These are phyloP conservation scores for Drosophila merina DNA, from an alignment of 2,888 invertebrate genomes.

Conservation along the genomic window DNA sequence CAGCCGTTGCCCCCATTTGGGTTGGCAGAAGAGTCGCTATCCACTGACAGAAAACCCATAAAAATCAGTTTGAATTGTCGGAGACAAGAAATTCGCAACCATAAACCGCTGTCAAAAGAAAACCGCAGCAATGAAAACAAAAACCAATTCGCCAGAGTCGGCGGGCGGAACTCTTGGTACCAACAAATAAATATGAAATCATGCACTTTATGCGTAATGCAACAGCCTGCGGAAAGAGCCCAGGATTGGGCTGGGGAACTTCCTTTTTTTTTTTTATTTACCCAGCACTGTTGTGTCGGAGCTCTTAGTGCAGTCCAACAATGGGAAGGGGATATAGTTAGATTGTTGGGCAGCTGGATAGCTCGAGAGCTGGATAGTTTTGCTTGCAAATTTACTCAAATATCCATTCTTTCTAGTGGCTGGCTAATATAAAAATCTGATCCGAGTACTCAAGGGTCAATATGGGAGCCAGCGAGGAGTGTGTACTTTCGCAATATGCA, in stretches of 20 bases:
- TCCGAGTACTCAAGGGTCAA: slow-evolving; percentile 1
- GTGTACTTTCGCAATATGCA: background rate
- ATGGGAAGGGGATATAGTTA: slow-evolving; percentile 5
- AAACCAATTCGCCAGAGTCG: slow-evolving; percentile 45
- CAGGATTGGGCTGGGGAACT: background rate
- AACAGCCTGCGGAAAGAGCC: slow-evolving; percentile 28
- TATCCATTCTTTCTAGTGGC: slow-evolving; percentile 1
- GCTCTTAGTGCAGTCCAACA: slow-evolving; percentile 9
- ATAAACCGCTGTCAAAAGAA: slow-evolving; percentile 40
- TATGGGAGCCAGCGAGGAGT: background rate
- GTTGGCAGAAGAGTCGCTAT: slow-evolving; percentile 14
- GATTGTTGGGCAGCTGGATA: slow-evolving; percentile 5
- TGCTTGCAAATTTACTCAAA: slow-evolving; percentile 14
- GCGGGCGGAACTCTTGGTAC: slow-evolving; percentile 38
- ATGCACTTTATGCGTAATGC: slow-evolving; percentile 66
- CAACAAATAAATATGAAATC: slow-evolving; percentile 67
- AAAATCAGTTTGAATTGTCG: slow-evolving; percentile 42
- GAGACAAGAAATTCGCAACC: slow-evolving; percentile 28
- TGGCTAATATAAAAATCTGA: slow-evolving; percentile 14
- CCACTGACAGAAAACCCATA: slow-evolving; percentile 35
- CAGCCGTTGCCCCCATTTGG: slow-evolving; percentile 18
- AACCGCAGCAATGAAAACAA: slow-evolving; percentile 42
- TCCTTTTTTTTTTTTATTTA: slow-evolving; percentile 10
- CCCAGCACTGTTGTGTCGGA: background rate
- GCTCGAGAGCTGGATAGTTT: slow-evolving; percentile 5